phyloP scores from a whole-genome alignment of 2,888 invertebrate species.

The Elegia similella region DNA sequence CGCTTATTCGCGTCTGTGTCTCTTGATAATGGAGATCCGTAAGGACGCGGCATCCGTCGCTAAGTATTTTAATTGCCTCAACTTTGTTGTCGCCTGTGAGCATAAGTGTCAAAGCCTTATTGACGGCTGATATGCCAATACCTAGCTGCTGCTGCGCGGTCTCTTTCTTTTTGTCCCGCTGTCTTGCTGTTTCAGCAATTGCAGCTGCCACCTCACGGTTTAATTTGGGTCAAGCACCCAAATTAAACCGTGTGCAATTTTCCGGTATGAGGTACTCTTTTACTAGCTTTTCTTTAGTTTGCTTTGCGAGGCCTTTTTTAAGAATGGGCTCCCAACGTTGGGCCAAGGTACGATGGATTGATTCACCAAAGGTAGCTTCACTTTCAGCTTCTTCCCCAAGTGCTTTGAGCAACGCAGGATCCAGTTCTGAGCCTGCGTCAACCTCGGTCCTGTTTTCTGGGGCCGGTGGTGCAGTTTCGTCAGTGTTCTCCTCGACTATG shows the following conservation, averaged over 20 bases:
- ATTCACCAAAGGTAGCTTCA: conserved; percentile 16
- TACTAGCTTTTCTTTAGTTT: too few relatives aligned
- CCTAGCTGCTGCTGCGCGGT: conserved; percentile 20
- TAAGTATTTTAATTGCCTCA: conserved; percentile 2
- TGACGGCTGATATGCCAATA: conserved; percentile 21
- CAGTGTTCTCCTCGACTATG: neutral
- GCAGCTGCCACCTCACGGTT: too few relatives aligned
- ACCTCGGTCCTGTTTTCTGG: neutral
- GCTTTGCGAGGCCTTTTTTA: conserved; percentile 23
- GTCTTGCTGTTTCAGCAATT: conserved; percentile 12
- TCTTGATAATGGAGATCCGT: conserved; percentile 18
- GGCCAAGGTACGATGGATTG: conserved; percentile 20
- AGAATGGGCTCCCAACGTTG: conserved; percentile 23
- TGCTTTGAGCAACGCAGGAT: conserved; percentile 21
- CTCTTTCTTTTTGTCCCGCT: conserved; percentile 20
- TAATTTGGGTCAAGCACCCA: too few relatives aligned
- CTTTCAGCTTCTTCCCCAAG: conserved; percentile 20
- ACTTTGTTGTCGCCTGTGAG: too few relatives aligned
- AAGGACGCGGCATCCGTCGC: conserved; percentile 23
- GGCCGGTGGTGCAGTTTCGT: conserved; percentile 11
- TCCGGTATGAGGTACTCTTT: conserved; percentile 18
- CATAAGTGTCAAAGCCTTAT: conserved; percentile 19
- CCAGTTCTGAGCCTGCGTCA: conserved; percentile 18
- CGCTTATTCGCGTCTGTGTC: conserved; percentile 17
- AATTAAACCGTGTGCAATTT: conserved; percentile 22